phyloP scores from a whole-genome alignment of 1,140 invertebrate genomes.

The Condylostylus longicornis region DNA sequence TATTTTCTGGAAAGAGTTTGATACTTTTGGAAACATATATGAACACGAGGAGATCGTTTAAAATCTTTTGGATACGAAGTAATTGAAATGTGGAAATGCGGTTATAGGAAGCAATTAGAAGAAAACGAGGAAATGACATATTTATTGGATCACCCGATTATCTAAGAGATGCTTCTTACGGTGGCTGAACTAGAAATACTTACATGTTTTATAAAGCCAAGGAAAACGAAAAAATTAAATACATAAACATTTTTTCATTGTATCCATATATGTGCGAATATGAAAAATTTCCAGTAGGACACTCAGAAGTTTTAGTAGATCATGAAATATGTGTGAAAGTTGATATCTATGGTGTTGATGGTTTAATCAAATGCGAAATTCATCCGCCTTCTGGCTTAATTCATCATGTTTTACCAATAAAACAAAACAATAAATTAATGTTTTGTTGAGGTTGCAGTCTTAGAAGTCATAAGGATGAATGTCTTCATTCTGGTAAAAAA shows the following conservation, averaged over 20 bases:
- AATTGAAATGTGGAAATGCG: constrained; percentile 7
- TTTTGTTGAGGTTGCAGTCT: constrained; percentile 10
- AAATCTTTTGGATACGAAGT: constrained; percentile 4
- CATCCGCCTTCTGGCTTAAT: constrained; percentile 21
- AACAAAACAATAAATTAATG: constrained; percentile 17
- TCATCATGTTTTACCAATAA: constrained; percentile 20
- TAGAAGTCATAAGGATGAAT: neutral
- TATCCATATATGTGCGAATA: constrained; percentile 25
- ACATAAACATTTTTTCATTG: constrained; percentile 26
- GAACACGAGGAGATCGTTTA: too few species aligned
- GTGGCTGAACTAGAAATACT: constrained; percentile 24
- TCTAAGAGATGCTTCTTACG: constrained; percentile 20
- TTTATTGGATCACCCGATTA: constrained; percentile 1
- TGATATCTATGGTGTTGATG: neutral
- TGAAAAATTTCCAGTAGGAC: constrained; percentile 23
- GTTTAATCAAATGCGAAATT: constrained; percentile 14
- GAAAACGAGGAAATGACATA: constrained; percentile 1
- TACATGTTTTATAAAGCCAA: constrained; percentile 14
- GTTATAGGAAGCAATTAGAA: neutral
- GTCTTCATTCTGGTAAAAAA: neutral
- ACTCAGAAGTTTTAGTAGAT: constrained; percentile 15
- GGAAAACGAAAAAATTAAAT: constrained; percentile 23
- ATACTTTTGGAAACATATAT: neutral
- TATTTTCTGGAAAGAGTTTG: neutral
- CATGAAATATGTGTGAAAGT: neutral